Conservation (phyloP, 2,113 vertebrate genomes). For the Trogon surrucura region DNA sequence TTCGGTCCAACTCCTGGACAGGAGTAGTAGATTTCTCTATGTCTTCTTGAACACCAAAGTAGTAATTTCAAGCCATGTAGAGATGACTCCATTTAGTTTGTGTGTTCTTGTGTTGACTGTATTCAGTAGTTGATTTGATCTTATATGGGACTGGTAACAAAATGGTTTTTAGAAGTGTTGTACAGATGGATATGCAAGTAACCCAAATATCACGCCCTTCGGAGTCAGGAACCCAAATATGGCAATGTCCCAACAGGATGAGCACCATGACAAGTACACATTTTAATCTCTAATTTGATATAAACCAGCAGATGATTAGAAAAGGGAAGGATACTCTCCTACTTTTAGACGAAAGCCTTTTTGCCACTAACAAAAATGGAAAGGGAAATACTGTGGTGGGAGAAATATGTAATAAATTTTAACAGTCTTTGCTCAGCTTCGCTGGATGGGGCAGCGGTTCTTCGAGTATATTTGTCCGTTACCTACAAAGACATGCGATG, state of each 20-base stretch:
- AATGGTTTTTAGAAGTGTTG: neutral
- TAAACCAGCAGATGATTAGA: neutral
- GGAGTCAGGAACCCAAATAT: neutral
- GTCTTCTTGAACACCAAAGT: neutral
- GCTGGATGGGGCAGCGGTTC: neutral
- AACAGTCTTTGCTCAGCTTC: constrained; percentile 12
- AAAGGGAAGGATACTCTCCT: neutral
- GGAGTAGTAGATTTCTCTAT: neutral
- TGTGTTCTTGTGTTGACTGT: neutral
- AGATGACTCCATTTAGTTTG: neutral
- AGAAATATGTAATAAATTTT: constrained; percentile 6
- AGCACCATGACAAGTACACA: neutral
- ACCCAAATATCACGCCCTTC: neutral
- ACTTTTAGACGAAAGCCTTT: neutral
- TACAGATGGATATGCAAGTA: neutral
- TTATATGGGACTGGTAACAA: neutral
- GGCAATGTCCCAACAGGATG: rapidly evolving
- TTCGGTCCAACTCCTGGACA: neutral
- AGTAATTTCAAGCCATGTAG: neutral
- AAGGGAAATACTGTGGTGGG: neutral
- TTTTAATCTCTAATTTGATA: neutral
- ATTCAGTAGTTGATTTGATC: neutral
- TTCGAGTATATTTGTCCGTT: constrained; percentile 11
- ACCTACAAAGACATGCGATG: neutral
- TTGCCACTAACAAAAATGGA: neutral